Evolutionary conservation across 1,140 invertebrate genomes (phyloP).

Genomic region (Druon quercuslanigerum): DNA sequence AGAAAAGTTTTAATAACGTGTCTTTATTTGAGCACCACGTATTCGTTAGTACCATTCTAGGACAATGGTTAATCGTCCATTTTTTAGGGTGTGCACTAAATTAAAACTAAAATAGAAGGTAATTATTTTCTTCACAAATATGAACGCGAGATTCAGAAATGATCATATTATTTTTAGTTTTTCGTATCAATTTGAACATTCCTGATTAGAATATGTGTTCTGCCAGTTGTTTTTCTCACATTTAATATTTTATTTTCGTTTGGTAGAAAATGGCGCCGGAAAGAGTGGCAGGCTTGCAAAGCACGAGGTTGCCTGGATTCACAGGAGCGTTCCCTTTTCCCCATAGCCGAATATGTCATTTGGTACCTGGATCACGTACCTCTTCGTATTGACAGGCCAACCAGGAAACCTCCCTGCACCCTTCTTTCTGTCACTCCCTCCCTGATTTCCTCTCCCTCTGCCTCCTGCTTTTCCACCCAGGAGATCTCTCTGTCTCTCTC

Average conservation of each 20-base stretch:
- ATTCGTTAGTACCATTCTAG: neutral
- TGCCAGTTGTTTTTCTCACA: neutral
- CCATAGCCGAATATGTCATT: conserved; percentile 57
- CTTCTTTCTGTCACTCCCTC: conserved; percentile 36
- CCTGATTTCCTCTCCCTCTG: conserved; percentile 41
- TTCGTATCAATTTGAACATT: too few relatives aligned
- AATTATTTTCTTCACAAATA: too few relatives aligned
- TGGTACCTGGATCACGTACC: conserved; percentile 71
- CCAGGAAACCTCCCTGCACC: conserved; percentile 55
- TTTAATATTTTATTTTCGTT: neutral
- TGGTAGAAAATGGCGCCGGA: neutral
- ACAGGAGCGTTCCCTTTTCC: conserved; percentile 12
- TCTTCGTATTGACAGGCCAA: conserved; percentile 71
- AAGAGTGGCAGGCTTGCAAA: conserved; percentile 4
- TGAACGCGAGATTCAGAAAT: too few relatives aligned
- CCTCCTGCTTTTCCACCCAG: conserved; percentile 24
- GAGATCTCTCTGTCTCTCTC: conserved; percentile 30
- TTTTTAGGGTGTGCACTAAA: too few relatives aligned
- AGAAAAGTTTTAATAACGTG: neutral
- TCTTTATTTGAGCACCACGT: neutral
- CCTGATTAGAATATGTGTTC: too few relatives aligned
- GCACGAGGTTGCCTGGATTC: conserved; percentile 6
- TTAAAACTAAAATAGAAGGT: too few relatives aligned
- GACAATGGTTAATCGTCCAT: neutral
- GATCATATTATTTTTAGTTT: too few relatives aligned